Evolutionary conservation across 2,113 vertebrate species (phyloP).

Genomic region (Podarcis muralis): DNA sequence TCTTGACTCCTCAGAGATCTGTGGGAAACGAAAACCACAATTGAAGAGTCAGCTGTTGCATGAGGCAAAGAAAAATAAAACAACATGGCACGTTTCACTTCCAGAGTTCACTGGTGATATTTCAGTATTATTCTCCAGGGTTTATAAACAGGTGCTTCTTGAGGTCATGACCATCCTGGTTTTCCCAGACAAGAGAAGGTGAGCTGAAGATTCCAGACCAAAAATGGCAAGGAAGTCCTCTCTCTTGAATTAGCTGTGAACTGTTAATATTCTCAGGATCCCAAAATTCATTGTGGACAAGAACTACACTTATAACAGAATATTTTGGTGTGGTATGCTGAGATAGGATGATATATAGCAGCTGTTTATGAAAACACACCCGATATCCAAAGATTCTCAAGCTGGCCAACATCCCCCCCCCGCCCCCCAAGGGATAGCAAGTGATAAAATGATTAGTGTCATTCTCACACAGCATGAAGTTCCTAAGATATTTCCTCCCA

Average conservation of each 20-base stretch:
- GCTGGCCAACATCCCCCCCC: slow-evolving; percentile 36
- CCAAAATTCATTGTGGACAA: background rate
- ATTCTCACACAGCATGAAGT: slow-evolving; percentile 53
- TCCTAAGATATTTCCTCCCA: slow-evolving; percentile 61
- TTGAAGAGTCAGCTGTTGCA: background rate
- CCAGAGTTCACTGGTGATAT: background rate
- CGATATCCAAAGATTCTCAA: background rate
- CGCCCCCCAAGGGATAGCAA: background rate
- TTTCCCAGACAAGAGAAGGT: background rate
- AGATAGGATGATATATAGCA: background rate
- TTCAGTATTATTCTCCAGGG: background rate
- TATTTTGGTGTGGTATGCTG: background rate
- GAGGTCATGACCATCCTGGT: background rate
- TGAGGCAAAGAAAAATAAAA: background rate
- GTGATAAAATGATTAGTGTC: slow-evolving; percentile 32
- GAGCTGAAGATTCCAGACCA: background rate
- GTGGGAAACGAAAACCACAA: background rate
- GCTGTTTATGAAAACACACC: background rate
- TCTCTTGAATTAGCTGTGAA: background rate
- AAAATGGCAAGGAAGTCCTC: background rate
- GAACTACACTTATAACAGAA: background rate
- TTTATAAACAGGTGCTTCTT: slow-evolving; percentile 1
- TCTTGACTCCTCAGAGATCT: background rate
- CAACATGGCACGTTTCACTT: background rate
- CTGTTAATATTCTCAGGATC: background rate